phyloP scores from a whole-genome alignment of 2,888 invertebrate genomes.

The Ptychoptera albimana region DNA sequence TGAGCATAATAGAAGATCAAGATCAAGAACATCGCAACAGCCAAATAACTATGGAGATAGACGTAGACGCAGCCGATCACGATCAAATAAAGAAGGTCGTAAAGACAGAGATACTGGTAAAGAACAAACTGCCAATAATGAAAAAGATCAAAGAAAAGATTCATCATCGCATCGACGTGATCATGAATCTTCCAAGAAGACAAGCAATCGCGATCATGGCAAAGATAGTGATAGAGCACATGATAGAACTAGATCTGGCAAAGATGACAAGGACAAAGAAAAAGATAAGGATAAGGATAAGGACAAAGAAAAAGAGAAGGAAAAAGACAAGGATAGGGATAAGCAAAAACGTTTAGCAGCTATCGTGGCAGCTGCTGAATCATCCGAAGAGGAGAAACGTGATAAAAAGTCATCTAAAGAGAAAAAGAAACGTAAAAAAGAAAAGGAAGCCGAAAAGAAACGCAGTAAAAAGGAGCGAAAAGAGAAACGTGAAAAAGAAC shows the following conservation, averaged over 20 bases:
- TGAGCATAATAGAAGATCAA: conserved; percentile 8
- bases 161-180: conserved; percentile 9
- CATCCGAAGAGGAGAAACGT: conserved; percentile 19
- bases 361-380: conserved; percentile 21
- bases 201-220: too few relatives aligned
- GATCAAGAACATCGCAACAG: conserved; percentile 8
- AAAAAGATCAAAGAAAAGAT: conserved; percentile 22
- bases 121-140: conserved; percentile 28
- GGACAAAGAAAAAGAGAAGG: conserved; percentile 20
- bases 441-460: conserved; percentile 37
- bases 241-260: too few relatives aligned
- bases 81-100: conserved; percentile 11
- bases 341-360: conserved; percentile 29
- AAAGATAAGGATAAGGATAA: conserved; percentile 18
- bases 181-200: neutral
- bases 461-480: conserved; percentile 31
- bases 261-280: conserved; percentile 10
- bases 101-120: conserved; percentile 8
- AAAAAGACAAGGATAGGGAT: conserved; percentile 30
- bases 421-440: conserved; percentile 37
- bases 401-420: conserved; percentile 24
- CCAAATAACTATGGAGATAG: neutral
- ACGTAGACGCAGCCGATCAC: conserved; percentile 4
- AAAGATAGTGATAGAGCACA: too few relatives aligned
- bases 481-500: conserved; percentile 14